These are phyloP conservation scores for Tenthredo distinguenda DNA, from an alignment of 2,888 invertebrate species.

Conservation along the genomic window DNA sequence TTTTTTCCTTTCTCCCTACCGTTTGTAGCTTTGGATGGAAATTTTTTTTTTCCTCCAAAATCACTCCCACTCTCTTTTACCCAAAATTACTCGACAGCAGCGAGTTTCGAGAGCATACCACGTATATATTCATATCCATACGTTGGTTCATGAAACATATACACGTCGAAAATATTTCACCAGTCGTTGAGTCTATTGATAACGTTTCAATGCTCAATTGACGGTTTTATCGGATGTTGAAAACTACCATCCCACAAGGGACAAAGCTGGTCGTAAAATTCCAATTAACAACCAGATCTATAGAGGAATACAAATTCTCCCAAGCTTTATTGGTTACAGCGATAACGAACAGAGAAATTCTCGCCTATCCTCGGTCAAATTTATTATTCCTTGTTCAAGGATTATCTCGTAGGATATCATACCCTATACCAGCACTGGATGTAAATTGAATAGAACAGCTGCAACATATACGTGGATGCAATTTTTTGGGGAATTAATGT, in stretches of 20 bases:
- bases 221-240: slow-evolving; percentile 64
- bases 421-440: not conserved
- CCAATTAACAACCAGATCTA: slow-evolving; percentile 63
- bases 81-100: not conserved
- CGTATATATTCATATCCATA: not conserved
- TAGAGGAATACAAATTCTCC: not conserved
- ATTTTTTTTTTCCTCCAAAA: not conserved
- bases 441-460: slow-evolving; percentile 2
- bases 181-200: slow-evolving; percentile 15
- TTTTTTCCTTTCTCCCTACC: not conserved
- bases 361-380: not conserved
- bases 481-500: slow-evolving; percentile 14
- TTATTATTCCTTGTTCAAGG: not conserved
- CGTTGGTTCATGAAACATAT: not conserved
- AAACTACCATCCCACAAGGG: slow-evolving; percentile 60
- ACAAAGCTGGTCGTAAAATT: slow-evolving; percentile 67
- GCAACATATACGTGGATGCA: not conserved
- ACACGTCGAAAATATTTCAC: not conserved
- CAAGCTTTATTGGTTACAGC: not conserved
- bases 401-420: not conserved
- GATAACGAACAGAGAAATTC: not conserved
- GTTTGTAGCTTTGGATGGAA: slow-evolving; percentile 15
- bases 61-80: not conserved
- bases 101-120: slow-evolving; percentile 3
- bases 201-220: slow-evolving; percentile 53